Percentiles rank a stretch among this genome's conserved stretches.
phyloP scores from a whole-genome alignment of 2,888 invertebrate species.

The Pandemis heparana region DNA sequence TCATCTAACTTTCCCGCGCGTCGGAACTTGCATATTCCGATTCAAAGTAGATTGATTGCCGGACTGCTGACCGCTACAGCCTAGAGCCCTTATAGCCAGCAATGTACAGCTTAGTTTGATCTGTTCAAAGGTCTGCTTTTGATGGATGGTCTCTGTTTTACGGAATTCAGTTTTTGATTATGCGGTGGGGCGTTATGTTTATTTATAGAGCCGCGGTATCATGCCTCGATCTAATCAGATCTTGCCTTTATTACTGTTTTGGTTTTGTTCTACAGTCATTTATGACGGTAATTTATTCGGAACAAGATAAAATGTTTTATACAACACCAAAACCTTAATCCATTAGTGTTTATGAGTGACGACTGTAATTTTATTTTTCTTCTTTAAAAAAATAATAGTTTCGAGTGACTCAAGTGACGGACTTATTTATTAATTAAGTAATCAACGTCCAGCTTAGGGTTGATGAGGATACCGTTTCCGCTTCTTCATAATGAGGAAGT shows the following conservation, averaged over 20 bases:
- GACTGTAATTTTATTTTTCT: too few relatives aligned
- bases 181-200: slow-evolving; percentile 17
- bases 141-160: not conserved
- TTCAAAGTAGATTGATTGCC: slow-evolving; percentile 20
- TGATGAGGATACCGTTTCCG: too few relatives aligned
- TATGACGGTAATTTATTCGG: slow-evolving; percentile 5
- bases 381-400: too few relatives aligned
- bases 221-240: slow-evolving; percentile 30
- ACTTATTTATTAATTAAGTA: too few relatives aligned
- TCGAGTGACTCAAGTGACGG: too few relatives aligned
- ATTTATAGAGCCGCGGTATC: slow-evolving; percentile 23
- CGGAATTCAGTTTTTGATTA: slow-evolving; percentile 25
- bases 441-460: too few relatives aligned
- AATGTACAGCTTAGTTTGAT: slow-evolving; percentile 1
- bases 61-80: not conserved
- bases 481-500: too few relatives aligned
- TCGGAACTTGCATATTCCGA: slow-evolving; percentile 7
- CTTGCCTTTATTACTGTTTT: slow-evolving; percentile 17
- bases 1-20: slow-evolving; percentile 22
- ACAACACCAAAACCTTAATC: not conserved
- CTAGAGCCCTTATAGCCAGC: slow-evolving; percentile 1
- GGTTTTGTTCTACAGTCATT: slow-evolving; percentile 11
- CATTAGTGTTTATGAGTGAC: not conserved
- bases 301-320: slow-evolving; percentile 4
- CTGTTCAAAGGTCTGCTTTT: not conserved